Conservation (phyloP, 2,113 vertebrate genomes). For the Oreotrochilus melanogaster region DNA sequence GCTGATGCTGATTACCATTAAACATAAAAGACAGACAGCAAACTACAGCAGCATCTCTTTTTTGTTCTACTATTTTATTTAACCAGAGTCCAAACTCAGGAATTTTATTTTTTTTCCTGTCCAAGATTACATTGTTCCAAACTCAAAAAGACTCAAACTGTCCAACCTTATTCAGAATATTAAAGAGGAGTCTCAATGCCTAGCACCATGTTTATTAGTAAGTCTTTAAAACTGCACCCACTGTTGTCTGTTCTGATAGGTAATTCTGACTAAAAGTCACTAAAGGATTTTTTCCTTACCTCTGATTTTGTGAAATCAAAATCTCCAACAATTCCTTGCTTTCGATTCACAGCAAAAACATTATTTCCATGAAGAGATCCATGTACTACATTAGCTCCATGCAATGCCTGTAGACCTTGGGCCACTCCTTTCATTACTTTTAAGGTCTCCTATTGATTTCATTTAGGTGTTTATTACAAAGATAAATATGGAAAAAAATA, state of each 20-base stretch:
- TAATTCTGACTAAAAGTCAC: neutral
- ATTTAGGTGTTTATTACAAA: conserved; percentile 15
- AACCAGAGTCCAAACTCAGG: neutral
- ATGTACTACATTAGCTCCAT: conserved; percentile 77
- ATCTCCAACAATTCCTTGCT: conserved; percentile 84
- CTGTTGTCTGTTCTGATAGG: neutral
- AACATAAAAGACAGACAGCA: neutral
- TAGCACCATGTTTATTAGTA: neutral
- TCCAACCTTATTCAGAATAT: neutral
- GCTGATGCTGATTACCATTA: neutral
- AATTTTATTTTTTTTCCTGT: neutral
- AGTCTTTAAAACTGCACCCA: neutral
- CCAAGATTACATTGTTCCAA: neutral
- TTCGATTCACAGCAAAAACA: conserved; percentile 83
- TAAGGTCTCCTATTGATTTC: conserved; percentile 75
- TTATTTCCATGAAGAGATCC: conserved; percentile 84
- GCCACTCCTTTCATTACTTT: conserved; percentile 86
- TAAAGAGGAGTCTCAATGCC: neutral
- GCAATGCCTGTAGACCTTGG: conserved; percentile 77
- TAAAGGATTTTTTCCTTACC: conserved; percentile 58
- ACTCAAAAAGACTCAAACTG: neutral
- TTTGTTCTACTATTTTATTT: neutral
- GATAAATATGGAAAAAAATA: neutral
- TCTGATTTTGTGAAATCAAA: conserved; percentile 84
- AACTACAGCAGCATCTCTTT: neutral